Conservation (phyloP, 1,140 invertebrate species). For the Philopotamus ludificatus region DNA sequence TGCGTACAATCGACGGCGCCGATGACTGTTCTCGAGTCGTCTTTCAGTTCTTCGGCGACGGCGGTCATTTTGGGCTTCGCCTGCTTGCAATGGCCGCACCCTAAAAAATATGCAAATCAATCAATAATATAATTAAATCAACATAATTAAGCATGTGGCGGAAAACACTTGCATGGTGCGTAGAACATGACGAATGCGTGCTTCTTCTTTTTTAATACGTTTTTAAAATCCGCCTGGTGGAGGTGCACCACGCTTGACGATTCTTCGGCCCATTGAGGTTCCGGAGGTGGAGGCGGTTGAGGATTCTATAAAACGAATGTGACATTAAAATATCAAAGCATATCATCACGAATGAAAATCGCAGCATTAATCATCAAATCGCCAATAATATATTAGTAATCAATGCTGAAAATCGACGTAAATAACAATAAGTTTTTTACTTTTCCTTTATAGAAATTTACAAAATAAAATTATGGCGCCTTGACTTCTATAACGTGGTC, state of each 20-base stretch:
- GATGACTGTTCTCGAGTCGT: conserved; percentile 72
- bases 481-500: too few species aligned
- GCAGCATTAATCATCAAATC: not conserved
- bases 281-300: conserved; percentile 77
- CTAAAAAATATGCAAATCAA: conserved; percentile 51
- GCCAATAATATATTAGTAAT: too few species aligned
- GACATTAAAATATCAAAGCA: too few species aligned
- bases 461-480: too few species aligned
- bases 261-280: conserved; percentile 74
- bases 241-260: conserved; percentile 74
- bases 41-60: conserved; percentile 72
- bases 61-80: conserved; percentile 81
- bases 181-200: conserved; percentile 89
- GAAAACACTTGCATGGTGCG: conserved; percentile 74
- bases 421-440: too few species aligned
- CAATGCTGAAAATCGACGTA: too few species aligned
- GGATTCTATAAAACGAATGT: conserved; percentile 56
- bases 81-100: conserved; percentile 90
- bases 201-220: conserved; percentile 57
- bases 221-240: conserved; percentile 68
- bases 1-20: conserved; percentile 83
- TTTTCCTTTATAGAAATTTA: too few species aligned
- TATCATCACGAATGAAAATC: too few species aligned
- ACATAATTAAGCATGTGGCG: not conserved
- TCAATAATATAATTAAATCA: not conserved